These are phyloP conservation scores for Harpegnathos saltator DNA, from an alignment of 1,140 invertebrate species.

Conservation along the genomic window DNA sequence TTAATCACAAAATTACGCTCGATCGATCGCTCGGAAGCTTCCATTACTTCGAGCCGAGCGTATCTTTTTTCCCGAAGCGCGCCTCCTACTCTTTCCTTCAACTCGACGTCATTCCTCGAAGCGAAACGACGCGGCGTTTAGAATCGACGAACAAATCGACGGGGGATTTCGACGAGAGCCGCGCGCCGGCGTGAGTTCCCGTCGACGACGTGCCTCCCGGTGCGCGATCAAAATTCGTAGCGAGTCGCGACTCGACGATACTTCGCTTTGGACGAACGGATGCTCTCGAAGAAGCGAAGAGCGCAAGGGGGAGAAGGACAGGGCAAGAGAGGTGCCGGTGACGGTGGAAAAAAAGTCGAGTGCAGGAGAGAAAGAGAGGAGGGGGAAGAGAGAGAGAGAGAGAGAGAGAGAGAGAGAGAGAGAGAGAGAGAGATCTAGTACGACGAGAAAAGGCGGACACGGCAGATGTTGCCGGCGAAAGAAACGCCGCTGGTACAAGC, in stretches of 20 bases:
- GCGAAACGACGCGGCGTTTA: no score
- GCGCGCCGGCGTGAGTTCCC: neutral
- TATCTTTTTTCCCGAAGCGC: no score
- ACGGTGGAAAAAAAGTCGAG: conserved; percentile 25
- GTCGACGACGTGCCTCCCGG: neutral
- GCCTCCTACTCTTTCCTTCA: no score
- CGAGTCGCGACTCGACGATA: conserved; percentile 65
- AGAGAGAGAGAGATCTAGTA: conserved; percentile 39
- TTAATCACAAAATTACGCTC: no score
- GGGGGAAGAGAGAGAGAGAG: conserved; percentile 36
- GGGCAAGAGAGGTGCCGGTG: conserved; percentile 13
- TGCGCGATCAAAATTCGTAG: conserved; percentile 42
- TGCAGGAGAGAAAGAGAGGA: conserved; percentile 22
- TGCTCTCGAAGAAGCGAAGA: conserved; percentile 49
- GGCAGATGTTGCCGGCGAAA: conserved; percentile 74
- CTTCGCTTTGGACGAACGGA: conserved; percentile 63
- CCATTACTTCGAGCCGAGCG: no score
- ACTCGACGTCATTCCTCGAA: no score
- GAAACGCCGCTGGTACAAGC: conserved; percentile 73
- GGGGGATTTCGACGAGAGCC: neutral
- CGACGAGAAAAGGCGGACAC: conserved; percentile 70
- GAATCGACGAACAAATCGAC: no score
- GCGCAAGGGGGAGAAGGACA: conserved; percentile 1
- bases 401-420: neutral
- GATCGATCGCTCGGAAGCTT: no score